phyloP scores from a whole-genome alignment of 2,797 vertebrate species.

The Myotis planiceps region DNA sequence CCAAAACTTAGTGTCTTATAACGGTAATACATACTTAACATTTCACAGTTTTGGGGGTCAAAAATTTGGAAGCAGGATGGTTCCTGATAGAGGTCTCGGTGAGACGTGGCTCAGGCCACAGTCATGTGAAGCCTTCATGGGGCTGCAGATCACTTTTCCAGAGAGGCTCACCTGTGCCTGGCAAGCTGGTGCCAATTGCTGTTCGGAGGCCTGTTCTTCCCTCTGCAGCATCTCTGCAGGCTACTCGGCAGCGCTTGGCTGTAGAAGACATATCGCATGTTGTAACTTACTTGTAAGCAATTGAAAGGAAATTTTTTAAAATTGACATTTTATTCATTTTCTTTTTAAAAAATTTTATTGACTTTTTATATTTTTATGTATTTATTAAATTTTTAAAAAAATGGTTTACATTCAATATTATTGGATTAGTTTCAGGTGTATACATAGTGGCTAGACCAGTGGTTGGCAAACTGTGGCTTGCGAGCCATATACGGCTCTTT shows the following conservation, averaged over 20 bases:
- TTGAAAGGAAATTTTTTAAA: neutral
- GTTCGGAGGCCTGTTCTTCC: neutral
- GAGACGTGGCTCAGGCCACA: neutral
- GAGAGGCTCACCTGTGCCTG: neutral
- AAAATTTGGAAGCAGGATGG: neutral
- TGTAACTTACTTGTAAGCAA: neutral
- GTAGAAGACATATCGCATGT: neutral
- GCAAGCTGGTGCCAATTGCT: neutral
- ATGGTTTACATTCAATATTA: neutral
- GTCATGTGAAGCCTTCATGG: neutral
- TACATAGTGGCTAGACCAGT: neutral
- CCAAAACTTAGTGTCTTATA: neutral
- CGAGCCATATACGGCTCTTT: too few species aligned
- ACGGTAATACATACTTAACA: neutral
- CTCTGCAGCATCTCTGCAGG: neutral
- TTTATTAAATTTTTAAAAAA: neutral
- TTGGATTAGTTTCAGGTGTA: neutral
- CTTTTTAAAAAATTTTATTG: neutral
- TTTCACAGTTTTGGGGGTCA: neutral
- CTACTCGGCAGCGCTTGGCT: neutral
- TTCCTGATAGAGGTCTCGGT: neutral
- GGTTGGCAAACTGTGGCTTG: too few species aligned
- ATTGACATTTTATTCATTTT: neutral
- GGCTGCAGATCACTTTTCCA: neutral
- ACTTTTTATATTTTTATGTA: neutral